These are phyloP conservation scores for Cosmia trapezina DNA, from an alignment of 2,888 invertebrate genomes.

Conservation along the genomic window DNA sequence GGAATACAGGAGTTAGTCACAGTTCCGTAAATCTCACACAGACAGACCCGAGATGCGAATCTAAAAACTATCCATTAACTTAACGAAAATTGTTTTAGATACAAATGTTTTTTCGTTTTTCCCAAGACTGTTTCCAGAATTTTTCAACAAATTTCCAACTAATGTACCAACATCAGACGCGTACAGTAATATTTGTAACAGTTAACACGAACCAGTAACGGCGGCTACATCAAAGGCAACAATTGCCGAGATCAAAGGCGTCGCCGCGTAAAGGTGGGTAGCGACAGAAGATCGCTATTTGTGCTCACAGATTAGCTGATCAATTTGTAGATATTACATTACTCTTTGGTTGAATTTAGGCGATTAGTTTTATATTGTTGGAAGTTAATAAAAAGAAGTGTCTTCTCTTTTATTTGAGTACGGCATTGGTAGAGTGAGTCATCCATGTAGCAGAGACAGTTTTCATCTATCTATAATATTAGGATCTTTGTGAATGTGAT, in stretches of 20 bases:
- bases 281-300: conserved; percentile 65
- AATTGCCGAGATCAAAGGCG: conserved; percentile 80
- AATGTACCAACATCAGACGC: conserved; percentile 66
- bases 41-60: background rate
- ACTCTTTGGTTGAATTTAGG: conserved; percentile 39
- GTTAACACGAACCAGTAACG: conserved; percentile 80
- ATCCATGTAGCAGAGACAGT: background rate
- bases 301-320: conserved; percentile 56
- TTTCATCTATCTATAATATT: too few species aligned
- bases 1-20: too few species aligned
- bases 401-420: conserved; percentile 37
- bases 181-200: conserved; percentile 78
- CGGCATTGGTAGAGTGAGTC: conserved; percentile 2
- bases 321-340: conserved; percentile 60
- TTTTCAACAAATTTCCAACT: conserved; percentile 52
- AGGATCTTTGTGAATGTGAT: too few species aligned
- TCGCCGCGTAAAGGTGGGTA: conserved; percentile 69
- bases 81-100: conserved; percentile 3
- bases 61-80: background rate
- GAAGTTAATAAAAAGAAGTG: conserved; percentile 45
- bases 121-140: conserved; percentile 46
- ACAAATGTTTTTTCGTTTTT: conserved; percentile 7
- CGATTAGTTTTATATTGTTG: conserved; percentile 53
- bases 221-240: conserved; percentile 65
- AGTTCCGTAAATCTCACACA: background rate